Evolutionary conservation across 2,113 vertebrate genomes (phyloP), one percentile per base, ranked within the genome.

Genomic region (Paraplagusia blochii): DNA sequence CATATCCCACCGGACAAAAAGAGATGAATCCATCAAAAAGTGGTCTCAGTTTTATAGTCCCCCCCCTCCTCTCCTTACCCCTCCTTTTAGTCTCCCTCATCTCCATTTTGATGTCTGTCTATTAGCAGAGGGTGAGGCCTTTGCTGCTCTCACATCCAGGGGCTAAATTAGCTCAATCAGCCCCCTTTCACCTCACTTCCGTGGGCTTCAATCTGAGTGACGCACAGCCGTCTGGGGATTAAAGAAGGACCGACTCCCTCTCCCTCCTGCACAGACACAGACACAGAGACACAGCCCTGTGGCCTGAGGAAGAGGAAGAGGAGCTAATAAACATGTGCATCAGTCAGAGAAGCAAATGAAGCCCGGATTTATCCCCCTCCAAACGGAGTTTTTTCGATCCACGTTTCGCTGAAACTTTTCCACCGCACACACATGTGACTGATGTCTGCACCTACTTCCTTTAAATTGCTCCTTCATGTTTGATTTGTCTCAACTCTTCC

Each of bases 141-240:
- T 80, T 84, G 75, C 83, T 84, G 83, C 81, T 85, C 83, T 83
- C 79, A 81, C 81, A 87, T 88, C 87, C 85, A 88, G 81, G 80
- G 87, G 83, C 86, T 90, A 90, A 89, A 89, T 90, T 89, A 90
- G 83, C 87, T 88, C 87, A 90, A 88, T 90, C 88, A 90, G 88
- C 84, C 85, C 87, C 82, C 86, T 88, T 87, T 88, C 85, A 81
- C 87, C 88, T 87, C 72, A 76, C 72, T 74, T 84, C 83, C 79
- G 16, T 63, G 69, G 84, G 83, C 72, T 86, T 78, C 77, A 70
- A 73, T 66, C 75, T 79, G 74, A 77, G 81, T 89, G 88, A 86
- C 87, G 85, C 82, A 84, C 79, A 64, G 77, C 66, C 84, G 85
- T 84, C 83, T 38, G 55, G 83, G 69, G 85, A 79, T 52, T 34